Percentiles rank a stretch among this genome's conserved stretches.
phyloP scores from a whole-genome alignment of 2,888 invertebrate species.

The Eupithecia subumbrata region DNA sequence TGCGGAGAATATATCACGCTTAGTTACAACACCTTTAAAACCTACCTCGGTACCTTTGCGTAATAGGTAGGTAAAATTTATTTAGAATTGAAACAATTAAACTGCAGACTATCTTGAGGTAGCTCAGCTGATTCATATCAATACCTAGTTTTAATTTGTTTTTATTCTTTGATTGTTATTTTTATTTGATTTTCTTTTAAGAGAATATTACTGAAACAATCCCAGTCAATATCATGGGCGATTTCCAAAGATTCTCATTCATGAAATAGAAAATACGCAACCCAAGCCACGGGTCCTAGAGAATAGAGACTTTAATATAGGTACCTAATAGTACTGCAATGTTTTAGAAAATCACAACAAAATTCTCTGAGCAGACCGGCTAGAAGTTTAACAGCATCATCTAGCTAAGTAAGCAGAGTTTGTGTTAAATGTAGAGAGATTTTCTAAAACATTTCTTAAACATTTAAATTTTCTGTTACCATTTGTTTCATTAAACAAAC shows the following conservation, averaged over 20 bases:
- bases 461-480: too few relatives aligned
- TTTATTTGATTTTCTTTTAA: not conserved
- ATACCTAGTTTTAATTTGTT: too few relatives aligned
- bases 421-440: too few relatives aligned
- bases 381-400: not conserved
- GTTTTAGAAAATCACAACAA: not conserved
- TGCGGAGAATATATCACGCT: conserved; percentile 58
- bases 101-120: too few relatives aligned
- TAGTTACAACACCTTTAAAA: not conserved
- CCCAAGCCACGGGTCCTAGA: not conserved
- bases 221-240: not conserved
- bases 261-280: not conserved
- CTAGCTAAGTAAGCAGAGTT: too few relatives aligned
- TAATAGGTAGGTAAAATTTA: not conserved
- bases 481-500: not conserved
- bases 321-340: not conserved
- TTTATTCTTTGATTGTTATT: too few relatives aligned
- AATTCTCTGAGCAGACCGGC: not conserved
- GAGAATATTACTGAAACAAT: not conserved
- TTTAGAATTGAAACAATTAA: too few relatives aligned
- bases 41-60: not conserved
- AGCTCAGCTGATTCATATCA: too few relatives aligned
- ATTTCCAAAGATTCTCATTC: not conserved
- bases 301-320: not conserved
- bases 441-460: too few relatives aligned